Conservation (phyloP, 2,113 vertebrate species). For the Salvelinus fontinalis region DNA sequence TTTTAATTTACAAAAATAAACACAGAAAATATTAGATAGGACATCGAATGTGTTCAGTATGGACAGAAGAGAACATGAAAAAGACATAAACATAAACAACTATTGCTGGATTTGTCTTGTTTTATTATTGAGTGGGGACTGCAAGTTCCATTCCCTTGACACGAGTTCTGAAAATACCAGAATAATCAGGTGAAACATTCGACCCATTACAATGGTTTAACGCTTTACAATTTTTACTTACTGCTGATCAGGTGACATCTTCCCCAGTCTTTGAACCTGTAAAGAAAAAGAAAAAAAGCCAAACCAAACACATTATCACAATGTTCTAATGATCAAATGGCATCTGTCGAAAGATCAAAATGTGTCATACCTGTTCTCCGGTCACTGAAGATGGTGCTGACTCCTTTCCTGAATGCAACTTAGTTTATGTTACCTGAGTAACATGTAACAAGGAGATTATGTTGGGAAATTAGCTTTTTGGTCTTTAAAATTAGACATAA, state of each 20-base stretch:
- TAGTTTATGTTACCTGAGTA: constrained; percentile 72
- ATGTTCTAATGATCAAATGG: constrained; percentile 44
- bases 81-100: too few relatives aligned
- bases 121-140: constrained; percentile 75
- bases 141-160: constrained; percentile 82
- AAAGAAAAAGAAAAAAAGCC: too few relatives aligned
- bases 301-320: neutral
- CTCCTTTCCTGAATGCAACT: constrained; percentile 83
- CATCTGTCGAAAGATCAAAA: neutral
- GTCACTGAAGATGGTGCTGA: constrained; percentile 81
- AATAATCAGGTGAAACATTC: too few relatives aligned
- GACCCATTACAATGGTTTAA: too few relatives aligned
- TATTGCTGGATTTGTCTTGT: neutral
- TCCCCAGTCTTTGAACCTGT: neutral
- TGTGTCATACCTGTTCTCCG: constrained; percentile 43
- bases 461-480: too few relatives aligned
- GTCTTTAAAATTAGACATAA: too few relatives aligned
- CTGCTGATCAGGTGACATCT: constrained; percentile 68
- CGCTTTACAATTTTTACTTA: constrained; percentile 56
- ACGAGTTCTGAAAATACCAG: constrained; percentile 59
- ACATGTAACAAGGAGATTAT: neutral
- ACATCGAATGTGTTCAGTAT: neutral
- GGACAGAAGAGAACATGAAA: neutral
- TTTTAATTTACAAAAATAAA: neutral
- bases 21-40: neutral